Base-by-base conservation (phyloP, 2,888 invertebrate species). In the Cataglyphis rosenhaueri region DNA sequence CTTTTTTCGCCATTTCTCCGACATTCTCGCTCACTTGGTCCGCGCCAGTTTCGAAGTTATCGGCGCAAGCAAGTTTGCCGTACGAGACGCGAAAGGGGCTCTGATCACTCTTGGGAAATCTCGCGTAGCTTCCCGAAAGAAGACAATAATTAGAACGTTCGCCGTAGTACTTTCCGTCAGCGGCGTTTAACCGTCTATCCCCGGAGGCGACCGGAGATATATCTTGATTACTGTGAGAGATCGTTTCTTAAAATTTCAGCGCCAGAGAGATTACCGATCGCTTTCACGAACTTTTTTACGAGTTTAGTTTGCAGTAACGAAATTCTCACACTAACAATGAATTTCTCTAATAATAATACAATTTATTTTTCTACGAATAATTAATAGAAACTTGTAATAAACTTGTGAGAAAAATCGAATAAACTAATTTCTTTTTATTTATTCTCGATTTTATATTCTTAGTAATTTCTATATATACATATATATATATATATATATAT, bases 71-170 rank as follows among this genome's bases (percentile, higher is more conserved):
- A 85, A 89, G 82, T 87, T 87, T 78, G 83, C 59, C 32, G 64
- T 52, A n/a, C 35, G 62, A 65, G 82, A 89, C 82, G 78, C 61
- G 62, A 32, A 71, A 74, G 74, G 57, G 75, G 83, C 41, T 21
- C 38, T 73, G 84, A 87, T 89, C 87, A 82, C 89, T 87, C 89
- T 71, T 79, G 89, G 89, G 89, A 89, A 89, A 89, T 89, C 89
- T 87, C 35, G 48, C 41, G 81, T 15, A 62, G 64, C 64, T 81
- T 57, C 83, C n/a, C 65, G 64, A 75, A 75, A 83, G 61, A 48
- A 62, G 65, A 83, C 79, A 85, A 84, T 86, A 88, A 88, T 90
- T 88, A 90, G 84, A 84, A 85, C 83, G 57, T 75, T 74, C 85
- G 44, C 65, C 64, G 57, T 44, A 41, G 62, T 57, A 68, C 41